phyloP scores from a whole-genome alignment of 1,140 invertebrate species.

The Arctopsyche grandis region DNA sequence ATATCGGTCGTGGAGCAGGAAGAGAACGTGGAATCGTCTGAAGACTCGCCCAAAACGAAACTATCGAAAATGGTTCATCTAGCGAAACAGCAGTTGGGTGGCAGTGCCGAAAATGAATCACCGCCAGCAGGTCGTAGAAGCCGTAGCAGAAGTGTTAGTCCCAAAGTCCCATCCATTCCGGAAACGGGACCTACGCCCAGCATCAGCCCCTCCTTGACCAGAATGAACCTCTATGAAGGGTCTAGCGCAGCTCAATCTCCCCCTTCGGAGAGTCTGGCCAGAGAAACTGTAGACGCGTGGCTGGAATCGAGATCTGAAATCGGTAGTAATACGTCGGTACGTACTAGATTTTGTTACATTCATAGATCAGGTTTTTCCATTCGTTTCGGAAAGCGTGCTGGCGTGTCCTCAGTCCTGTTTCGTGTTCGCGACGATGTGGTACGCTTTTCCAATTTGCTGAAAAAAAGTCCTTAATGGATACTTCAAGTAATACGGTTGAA shows the following conservation, averaged over 20 bases:
- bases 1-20: conserved; percentile 63
- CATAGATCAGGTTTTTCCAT: background rate
- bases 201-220: too few relatives aligned
- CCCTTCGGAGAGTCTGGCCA: conserved; percentile 56
- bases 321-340: conserved; percentile 54
- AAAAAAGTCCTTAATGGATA: too few relatives aligned
- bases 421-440: background rate
- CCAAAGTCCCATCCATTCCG: too few relatives aligned
- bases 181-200: too few relatives aligned
- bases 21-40: conserved; percentile 58
- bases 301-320: conserved; percentile 56
- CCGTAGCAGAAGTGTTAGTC: background rate
- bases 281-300: conserved; percentile 62
- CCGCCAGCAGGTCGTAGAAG: conserved; percentile 11
- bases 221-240: conserved; percentile 57
- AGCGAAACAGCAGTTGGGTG: conserved; percentile 59
- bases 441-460: background rate
- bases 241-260: background rate
- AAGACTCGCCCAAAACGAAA: conserved; percentile 60
- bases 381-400: background rate
- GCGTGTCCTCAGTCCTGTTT: background rate
- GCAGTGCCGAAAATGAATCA: conserved; percentile 13
- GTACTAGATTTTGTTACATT: background rate
- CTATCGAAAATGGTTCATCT: conserved; percentile 64
- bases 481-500: conserved; percentile 23